Evolutionary conservation across 2,888 invertebrate genomes (phyloP), one percentile per base, ranked within the genome.

Genomic region (Lithodes maja): DNA sequence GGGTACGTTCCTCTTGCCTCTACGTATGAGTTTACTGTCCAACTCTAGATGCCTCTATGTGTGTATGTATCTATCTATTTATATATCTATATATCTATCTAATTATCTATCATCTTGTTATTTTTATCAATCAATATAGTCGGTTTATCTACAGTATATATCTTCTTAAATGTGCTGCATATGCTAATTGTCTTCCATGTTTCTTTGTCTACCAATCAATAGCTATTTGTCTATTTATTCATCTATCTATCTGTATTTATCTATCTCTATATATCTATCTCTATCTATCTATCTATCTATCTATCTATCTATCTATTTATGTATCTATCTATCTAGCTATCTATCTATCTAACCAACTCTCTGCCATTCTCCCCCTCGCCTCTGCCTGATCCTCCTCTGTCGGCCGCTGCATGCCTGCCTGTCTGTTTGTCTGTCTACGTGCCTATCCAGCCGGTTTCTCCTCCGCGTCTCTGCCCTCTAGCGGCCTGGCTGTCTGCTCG

Each of bases 311-410:
- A 61, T 61, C 53, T n/a, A 5, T 53, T 53, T 78, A n/a, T 53
- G 12, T 15, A 53, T 53, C 17, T n/a, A 15, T n/a, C 15, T n/a
- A 74, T 74, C 12, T 74, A 74, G 7, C 77, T 77, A 5, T 12
- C 77, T 7, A 77, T 12, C 49, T 49, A 2, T 49, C 49, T 5
- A 7, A 61, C 49, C 3, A 12, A 7, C 49, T 12, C 77, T 49
- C 49, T 49, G 17, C 1, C 53, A 15, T 9, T 53, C 53, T n/a
- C 53, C 78, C n/a, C 78, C 53, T n/a, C 53, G 9, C 53, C 78
- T 50, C 15, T 78, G 15, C 78, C 53, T 74, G 74, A 52, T 7
- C 53, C 53, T 78, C 78, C 78, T 53, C 77, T 9, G 77, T 49
- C 33, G 50, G 33, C 77, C 15, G 50, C 74, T 12, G 17, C 15